Evolutionary conservation across 1,140 invertebrate genomes (phyloP).

Genomic region (Lucilia sericata): DNA sequence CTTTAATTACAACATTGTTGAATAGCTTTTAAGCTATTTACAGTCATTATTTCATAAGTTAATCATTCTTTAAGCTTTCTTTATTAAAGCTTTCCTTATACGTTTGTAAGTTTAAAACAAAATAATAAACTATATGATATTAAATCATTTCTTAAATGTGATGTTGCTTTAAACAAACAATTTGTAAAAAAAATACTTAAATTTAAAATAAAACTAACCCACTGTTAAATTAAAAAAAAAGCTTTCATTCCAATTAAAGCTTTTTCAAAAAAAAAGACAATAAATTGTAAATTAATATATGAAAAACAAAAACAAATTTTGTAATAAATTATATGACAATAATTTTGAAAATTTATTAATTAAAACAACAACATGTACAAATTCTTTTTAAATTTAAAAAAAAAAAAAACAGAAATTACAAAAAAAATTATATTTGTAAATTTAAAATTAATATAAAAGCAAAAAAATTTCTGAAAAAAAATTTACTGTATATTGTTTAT

Average conservation of each 20-base stretch:
- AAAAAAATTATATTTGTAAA: conserved; percentile 47
- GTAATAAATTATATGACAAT: background rate
- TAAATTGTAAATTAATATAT: conserved; percentile 17
- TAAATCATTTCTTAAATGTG: conserved; percentile 36
- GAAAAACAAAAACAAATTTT: background rate
- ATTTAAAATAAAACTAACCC: conserved; percentile 25
- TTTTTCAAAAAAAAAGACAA: conserved; percentile 29
- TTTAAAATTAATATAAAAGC: conserved; percentile 34
- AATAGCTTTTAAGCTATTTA: background rate
- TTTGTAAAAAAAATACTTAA: conserved; percentile 33
- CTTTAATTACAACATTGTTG: conserved; percentile 1
- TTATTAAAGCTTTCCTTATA: conserved; percentile 16
- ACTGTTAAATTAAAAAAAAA: background rate
- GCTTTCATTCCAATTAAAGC: background rate
- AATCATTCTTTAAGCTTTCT: background rate
- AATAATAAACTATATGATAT: conserved; percentile 25
- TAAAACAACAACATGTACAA: conserved; percentile 12
- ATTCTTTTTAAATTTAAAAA: conserved; percentile 9
- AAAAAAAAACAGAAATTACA: conserved; percentile 14
- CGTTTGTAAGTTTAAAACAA: background rate
- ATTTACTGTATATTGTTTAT: conserved; percentile 38
- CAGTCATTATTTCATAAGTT: conserved; percentile 27
- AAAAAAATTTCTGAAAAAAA: background rate
- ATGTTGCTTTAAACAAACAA: conserved; percentile 39
- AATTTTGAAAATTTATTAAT: conserved; percentile 28